phyloP scores from a whole-genome alignment of 2,888 invertebrate species.

The Spialia ferax region DNA sequence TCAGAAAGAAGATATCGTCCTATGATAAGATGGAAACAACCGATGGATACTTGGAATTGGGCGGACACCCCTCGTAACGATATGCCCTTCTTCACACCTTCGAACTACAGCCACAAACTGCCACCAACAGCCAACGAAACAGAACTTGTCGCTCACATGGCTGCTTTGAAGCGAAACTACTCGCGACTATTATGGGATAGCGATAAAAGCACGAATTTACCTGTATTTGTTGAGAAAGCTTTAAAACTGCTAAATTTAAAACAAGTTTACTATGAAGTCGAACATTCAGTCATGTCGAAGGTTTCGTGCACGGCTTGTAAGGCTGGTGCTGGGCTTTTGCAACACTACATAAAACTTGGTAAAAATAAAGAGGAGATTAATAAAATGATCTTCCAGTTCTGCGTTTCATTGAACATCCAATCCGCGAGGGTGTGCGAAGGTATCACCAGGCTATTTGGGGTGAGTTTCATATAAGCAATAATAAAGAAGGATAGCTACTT shows the following conservation, averaged over 20 bases:
- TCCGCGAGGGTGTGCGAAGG: slow-evolving; percentile 96
- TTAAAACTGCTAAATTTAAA: slow-evolving; percentile 93
- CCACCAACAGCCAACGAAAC: slow-evolving; percentile 83
- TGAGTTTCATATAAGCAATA: slow-evolving; percentile 68
- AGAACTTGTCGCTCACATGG: slow-evolving; percentile 77
- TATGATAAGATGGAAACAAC: slow-evolving; percentile 80
- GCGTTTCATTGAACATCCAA: slow-evolving; percentile 95
- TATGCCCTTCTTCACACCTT: slow-evolving; percentile 75
- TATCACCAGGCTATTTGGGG: slow-evolving; percentile 93
- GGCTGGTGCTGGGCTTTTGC: slow-evolving; percentile 94
- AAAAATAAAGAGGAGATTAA: slow-evolving; percentile 95
- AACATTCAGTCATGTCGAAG: slow-evolving; percentile 96
- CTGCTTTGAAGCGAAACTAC: slow-evolving; percentile 76
- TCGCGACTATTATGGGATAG: slow-evolving; percentile 91
- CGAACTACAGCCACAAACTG: slow-evolving; percentile 79
- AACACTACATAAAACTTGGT: slow-evolving; percentile 94
- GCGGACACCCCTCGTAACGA: slow-evolving; percentile 69
- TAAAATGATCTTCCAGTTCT: slow-evolving; percentile 94
- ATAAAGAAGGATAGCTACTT: background rate
- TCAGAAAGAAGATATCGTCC: slow-evolving; percentile 65
- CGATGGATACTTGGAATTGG: slow-evolving; percentile 81
- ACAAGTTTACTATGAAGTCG: slow-evolving; percentile 94
- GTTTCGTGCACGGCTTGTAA: slow-evolving; percentile 97
- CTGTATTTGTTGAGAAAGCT: slow-evolving; percentile 94
- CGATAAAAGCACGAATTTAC: slow-evolving; percentile 90